phyloP scores from a whole-genome alignment of 1,140 invertebrate species.

The Harpegnathos saltator region DNA sequence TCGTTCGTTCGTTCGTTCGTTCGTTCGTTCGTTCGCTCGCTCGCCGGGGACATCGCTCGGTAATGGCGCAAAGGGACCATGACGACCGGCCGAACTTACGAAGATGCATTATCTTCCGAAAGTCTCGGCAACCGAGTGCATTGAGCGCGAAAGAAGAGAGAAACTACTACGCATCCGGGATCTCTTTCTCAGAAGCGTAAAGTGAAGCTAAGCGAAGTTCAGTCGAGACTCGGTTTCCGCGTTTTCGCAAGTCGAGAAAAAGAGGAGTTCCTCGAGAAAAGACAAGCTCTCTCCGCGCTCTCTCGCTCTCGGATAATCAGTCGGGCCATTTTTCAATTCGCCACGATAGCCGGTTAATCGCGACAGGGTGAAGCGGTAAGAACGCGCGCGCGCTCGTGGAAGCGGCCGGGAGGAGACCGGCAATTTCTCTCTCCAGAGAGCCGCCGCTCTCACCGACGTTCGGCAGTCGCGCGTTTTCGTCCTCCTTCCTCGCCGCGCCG shows the following conservation, averaged over 20 bases:
- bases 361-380: too few species aligned
- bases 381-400: too few species aligned
- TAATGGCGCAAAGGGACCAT: constrained; percentile 58
- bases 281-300: too few species aligned
- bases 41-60: constrained; percentile 63
- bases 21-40: not conserved
- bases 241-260: not conserved
- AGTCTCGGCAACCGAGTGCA: not conserved
- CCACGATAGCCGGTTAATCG: not conserved
- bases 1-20: constrained; percentile 38
- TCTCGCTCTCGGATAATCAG: too few species aligned
- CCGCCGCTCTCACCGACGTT: not conserved
- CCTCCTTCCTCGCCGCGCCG: too few species aligned
- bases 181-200: not conserved
- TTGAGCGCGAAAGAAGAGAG: not conserved
- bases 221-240: not conserved
- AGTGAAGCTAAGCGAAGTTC: not conserved
- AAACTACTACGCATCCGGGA: too few species aligned
- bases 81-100: constrained; percentile 1
- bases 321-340: not conserved
- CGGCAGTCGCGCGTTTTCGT: too few species aligned
- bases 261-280: not conserved
- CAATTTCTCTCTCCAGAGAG: constrained; percentile 1
- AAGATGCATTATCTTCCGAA: constrained; percentile 4
- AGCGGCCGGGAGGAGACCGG: too few species aligned